Evolutionary conservation across 2,797 vertebrate species (phyloP).

Genomic region (Betta splendens): DNA sequence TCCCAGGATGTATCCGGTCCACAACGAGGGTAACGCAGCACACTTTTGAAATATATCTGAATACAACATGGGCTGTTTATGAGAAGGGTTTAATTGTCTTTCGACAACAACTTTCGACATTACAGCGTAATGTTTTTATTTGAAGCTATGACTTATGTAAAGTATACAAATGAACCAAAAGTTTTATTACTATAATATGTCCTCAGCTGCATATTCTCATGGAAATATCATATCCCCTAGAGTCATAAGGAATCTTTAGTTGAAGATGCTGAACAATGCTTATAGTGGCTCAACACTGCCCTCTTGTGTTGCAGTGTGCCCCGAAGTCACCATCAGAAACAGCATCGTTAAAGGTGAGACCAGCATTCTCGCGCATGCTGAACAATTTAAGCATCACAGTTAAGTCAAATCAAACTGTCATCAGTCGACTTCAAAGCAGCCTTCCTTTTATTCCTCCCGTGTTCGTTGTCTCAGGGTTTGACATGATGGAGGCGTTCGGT

Average conservation of each 20-base stretch:
- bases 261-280: background rate
- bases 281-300: conserved; percentile 14
- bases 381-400: background rate
- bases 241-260: too few relatives aligned
- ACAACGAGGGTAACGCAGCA: conserved; percentile 76
- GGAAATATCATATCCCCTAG: too few relatives aligned
- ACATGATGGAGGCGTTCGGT: conserved; percentile 94
- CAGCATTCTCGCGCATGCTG: background rate
- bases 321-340: conserved; percentile 82
- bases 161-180: background rate
- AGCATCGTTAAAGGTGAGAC: conserved; percentile 78
- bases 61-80: background rate
- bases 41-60: background rate
- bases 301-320: conserved; percentile 78
- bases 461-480: conserved; percentile 82
- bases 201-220: background rate
- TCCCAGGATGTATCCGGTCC: conserved; percentile 69
- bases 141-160: background rate
- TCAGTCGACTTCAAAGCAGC: background rate
- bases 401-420: too few relatives aligned
- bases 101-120: too few relatives aligned
- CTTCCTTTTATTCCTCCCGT: background rate
- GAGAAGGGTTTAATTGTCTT: background rate
- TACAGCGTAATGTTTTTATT: too few relatives aligned
- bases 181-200: background rate